Conservation (phyloP, 1,140 invertebrate genomes). For the Drosophila hydei region DNA sequence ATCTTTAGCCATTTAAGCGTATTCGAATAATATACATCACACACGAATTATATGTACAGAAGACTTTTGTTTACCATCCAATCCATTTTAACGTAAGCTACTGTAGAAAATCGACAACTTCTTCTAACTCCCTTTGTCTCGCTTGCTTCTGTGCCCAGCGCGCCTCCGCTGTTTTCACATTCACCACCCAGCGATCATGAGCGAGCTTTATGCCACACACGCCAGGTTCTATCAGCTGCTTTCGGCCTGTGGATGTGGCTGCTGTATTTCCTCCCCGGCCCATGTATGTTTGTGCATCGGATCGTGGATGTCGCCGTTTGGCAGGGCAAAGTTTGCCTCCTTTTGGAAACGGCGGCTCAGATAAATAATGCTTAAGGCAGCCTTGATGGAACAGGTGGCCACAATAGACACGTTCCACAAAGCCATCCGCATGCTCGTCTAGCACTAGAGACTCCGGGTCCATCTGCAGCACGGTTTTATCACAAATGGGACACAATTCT, state of each 20-base stretch:
- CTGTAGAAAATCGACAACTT: conserved; percentile 89
- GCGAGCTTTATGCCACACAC: conserved; percentile 88
- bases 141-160: conserved; percentile 92
- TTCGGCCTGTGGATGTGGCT: neutral
- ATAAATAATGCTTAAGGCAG: conserved; percentile 90
- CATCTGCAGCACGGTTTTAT: conserved; percentile 86
- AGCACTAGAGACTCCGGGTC: conserved; percentile 86
- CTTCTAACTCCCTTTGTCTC: conserved; percentile 89
- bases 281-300: conserved; percentile 76
- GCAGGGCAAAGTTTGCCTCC: conserved; percentile 86
- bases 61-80: neutral
- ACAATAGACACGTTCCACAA: conserved; percentile 90
- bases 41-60: conserved; percentile 52
- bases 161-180: conserved; percentile 89
- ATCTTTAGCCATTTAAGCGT: conserved; percentile 62
- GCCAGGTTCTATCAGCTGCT: neutral
- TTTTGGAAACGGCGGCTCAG: conserved; percentile 89
- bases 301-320: conserved; percentile 72
- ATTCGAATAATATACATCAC: conserved; percentile 67
- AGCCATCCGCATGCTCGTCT: conserved; percentile 86
- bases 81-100: conserved; percentile 45
- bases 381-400: conserved; percentile 90
- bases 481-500: conserved; percentile 88
- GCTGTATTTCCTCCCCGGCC: conserved; percentile 18
- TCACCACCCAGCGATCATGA: conserved; percentile 91